A percentile compares a stretch with the other conserved stretches of the same genome.
These are phyloP conservation scores for Eutrigla gurnardus DNA, from an alignment of 2,797 vertebrate genomes.

Conservation along the genomic window DNA sequence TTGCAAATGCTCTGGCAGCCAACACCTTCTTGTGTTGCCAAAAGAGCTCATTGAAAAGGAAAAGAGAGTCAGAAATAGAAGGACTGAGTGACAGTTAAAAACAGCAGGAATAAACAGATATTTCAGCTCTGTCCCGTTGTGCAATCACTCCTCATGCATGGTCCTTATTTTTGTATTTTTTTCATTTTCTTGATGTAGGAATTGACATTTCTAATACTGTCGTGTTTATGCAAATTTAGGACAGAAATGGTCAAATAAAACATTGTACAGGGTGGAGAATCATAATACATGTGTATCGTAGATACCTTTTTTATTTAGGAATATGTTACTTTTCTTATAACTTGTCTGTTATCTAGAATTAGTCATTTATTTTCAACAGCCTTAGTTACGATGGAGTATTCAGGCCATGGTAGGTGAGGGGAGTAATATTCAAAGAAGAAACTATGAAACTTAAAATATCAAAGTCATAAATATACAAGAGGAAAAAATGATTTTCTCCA, in stretches of 20 bases:
- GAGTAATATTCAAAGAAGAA: neutral
- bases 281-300: too few species aligned
- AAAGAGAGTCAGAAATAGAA: neutral
- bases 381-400: neutral
- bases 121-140: neutral
- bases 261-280: too few species aligned
- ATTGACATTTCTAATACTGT: too few species aligned
- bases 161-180: neutral
- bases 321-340: neutral
- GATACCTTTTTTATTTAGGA: neutral
- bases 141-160: neutral
- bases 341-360: neutral
- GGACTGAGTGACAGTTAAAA: neutral
- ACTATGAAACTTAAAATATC: too few species aligned
- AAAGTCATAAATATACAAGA: neutral
- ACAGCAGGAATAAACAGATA: slow-evolving; percentile 2
- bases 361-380: neutral
- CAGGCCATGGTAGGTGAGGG: too few species aligned
- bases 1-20: slow-evolving; percentile 19
- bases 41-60: slow-evolving; percentile 27
- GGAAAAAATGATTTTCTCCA: too few species aligned
- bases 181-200: too few species aligned
- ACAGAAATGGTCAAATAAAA: too few species aligned
- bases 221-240: too few species aligned
- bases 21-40: neutral